Conservation (phyloP, 2,888 invertebrate species). For the Acutogordius australiensis region DNA sequence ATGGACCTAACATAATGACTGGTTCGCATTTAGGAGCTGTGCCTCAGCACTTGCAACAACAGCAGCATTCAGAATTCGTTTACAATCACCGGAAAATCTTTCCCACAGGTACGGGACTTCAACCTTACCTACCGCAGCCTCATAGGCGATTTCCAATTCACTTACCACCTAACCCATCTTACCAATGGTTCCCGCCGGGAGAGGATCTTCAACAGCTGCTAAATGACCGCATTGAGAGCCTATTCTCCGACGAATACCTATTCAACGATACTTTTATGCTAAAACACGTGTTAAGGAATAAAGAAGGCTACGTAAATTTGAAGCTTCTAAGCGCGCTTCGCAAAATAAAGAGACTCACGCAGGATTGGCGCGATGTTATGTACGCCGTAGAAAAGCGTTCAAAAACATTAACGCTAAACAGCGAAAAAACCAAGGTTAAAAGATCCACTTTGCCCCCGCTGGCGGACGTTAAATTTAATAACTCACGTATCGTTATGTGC, state of each 20-base stretch:
- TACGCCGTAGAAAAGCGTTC: constrained; percentile 33
- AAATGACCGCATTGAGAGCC: constrained; percentile 62
- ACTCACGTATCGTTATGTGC: neutral
- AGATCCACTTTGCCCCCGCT: neutral
- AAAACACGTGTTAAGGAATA: constrained; percentile 71
- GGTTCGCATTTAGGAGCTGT: no score
- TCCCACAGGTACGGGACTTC: no score
- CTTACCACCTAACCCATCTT: no score
- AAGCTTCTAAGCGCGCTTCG: constrained; percentile 80
- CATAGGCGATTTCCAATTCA: no score
- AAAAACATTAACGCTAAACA: constrained; percentile 44
- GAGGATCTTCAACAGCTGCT: constrained; percentile 48
- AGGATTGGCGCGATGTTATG: constrained; percentile 71
- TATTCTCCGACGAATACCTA: constrained; percentile 76
- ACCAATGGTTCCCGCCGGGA: constrained; percentile 31
- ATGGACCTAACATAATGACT: no score
- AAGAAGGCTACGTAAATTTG: constrained; percentile 71
- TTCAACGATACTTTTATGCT: constrained; percentile 72
- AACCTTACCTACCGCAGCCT: no score
- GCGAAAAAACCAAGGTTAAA: constrained; percentile 57
- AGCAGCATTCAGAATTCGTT: no score
- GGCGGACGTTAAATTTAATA: neutral
- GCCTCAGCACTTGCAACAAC: no score
- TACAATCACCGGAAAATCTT: no score
- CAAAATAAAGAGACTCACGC: constrained; percentile 63